Conservation (phyloP, 1,140 invertebrate species). For the Drosophila navojoa region DNA sequence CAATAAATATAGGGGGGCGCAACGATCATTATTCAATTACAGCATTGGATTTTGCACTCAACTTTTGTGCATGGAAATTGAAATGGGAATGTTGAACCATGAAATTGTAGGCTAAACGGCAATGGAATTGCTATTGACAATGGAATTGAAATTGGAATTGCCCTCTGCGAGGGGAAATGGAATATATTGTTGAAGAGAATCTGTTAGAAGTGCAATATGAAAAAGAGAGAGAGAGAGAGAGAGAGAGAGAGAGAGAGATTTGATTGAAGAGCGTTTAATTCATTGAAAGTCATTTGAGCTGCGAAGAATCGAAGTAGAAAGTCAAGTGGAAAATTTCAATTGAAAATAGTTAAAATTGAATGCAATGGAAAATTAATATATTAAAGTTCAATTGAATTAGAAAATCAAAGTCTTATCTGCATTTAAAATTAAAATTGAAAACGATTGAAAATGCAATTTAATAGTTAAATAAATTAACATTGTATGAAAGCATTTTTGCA, state of each 20-base stretch:
- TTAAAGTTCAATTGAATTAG: neutral
- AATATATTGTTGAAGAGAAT: neutral
- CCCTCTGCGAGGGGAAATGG: neutral
- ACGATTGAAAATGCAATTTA: neutral
- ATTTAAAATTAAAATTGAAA: neutral
- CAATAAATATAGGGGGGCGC: constrained; percentile 21
- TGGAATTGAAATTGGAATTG: constrained; percentile 1
- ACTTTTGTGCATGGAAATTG: constrained; percentile 2
- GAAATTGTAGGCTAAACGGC: constrained; percentile 14
- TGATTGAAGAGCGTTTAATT: neutral
- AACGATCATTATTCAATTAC: constrained; percentile 51
- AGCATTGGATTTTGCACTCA: constrained; percentile 18
- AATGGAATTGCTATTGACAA: constrained; percentile 4
- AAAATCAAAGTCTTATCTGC: neutral
- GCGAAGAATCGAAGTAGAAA: neutral
- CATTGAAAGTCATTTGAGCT: neutral
- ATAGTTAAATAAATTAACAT: no score
- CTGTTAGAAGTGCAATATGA: neutral
- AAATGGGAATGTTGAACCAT: constrained; percentile 38
- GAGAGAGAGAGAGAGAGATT: neutral
- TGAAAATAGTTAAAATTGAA: neutral
- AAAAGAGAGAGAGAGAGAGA: no score
- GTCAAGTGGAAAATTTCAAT: neutral
- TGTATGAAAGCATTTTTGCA: no score
- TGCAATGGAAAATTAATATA: no score